Percentiles rank a stretch among this genome's conserved stretches.
Conservation (phyloP, 2,113 vertebrate genomes). For the Bos indicus region DNA sequence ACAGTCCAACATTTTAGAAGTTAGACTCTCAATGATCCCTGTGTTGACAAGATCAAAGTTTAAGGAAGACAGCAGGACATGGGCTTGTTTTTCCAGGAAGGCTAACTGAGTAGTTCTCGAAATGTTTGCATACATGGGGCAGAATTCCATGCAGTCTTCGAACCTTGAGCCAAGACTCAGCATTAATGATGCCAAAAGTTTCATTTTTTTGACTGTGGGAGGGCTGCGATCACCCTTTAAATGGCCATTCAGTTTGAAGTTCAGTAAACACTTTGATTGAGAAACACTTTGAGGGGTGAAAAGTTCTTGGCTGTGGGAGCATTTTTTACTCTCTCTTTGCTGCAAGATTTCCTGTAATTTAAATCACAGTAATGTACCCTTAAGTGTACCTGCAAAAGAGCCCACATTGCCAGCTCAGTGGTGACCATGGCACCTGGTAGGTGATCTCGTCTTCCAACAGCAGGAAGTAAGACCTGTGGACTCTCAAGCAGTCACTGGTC, state of each 20-base stretch:
- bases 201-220: slow-evolving; percentile 45
- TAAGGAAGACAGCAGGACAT: neutral
- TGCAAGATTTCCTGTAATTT: neutral
- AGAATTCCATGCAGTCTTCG: slow-evolving; percentile 41
- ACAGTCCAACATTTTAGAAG: neutral
- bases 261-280: slow-evolving; percentile 31
- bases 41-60: neutral
- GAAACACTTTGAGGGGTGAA: neutral
- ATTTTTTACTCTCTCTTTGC: neutral
- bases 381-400: neutral
- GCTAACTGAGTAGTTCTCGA: slow-evolving; percentile 53
- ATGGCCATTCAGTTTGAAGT: neutral
- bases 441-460: neutral
- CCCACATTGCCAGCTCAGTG: neutral
- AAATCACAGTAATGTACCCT: neutral
- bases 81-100: neutral
- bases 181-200: slow-evolving; percentile 21
- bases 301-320: neutral
- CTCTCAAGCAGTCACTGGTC: neutral
- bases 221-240: neutral
- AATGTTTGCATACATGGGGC: slow-evolving; percentile 11
- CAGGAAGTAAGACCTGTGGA: neutral
- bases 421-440: neutral
- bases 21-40: neutral
- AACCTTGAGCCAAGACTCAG: slow-evolving; percentile 1